A percentile compares a stretch with the other conserved stretches of the same genome.
These are phyloP conservation scores for Drosophila longiperda DNA, from an alignment of 2,888 invertebrate species.

Conservation along the genomic window DNA sequence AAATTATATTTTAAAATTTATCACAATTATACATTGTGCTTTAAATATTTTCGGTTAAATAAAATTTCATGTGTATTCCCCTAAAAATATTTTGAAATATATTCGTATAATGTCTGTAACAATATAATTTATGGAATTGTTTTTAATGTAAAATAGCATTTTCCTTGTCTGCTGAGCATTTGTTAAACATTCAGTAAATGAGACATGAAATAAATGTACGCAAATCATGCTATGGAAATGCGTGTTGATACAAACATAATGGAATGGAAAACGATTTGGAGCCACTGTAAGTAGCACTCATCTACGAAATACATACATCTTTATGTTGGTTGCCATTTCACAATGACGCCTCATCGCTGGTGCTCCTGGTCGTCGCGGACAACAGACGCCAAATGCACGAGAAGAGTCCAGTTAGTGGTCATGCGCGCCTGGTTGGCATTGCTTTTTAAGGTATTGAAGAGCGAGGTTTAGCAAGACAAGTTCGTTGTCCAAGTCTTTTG, in stretches of 20 bases:
- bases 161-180: no score
- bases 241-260: no score
- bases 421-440: conserved; percentile 72
- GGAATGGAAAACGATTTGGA: not conserved
- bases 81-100: not conserved
- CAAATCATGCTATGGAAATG: no score
- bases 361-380: conserved; percentile 38
- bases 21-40: not conserved
- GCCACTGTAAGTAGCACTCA: conserved; percentile 8
- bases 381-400: conserved; percentile 43
- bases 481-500: conserved; percentile 76
- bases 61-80: not conserved
- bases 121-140: not conserved
- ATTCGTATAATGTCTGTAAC: not conserved
- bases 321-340: conserved; percentile 6
- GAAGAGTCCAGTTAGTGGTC: conserved; percentile 26
- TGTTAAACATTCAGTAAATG: no score
- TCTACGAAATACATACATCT: not conserved
- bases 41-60: not conserved
- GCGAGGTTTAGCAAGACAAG: conserved; percentile 56
- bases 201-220: no score
- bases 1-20: not conserved
- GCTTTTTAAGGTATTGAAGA: conserved; percentile 77
- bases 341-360: conserved; percentile 14
- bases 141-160: not conserved